Evolutionary conservation across 2,113 vertebrate species (phyloP), one percentile per base, ranked within the genome.

Genomic region (Phalacrocorax pelagicus): DNA sequence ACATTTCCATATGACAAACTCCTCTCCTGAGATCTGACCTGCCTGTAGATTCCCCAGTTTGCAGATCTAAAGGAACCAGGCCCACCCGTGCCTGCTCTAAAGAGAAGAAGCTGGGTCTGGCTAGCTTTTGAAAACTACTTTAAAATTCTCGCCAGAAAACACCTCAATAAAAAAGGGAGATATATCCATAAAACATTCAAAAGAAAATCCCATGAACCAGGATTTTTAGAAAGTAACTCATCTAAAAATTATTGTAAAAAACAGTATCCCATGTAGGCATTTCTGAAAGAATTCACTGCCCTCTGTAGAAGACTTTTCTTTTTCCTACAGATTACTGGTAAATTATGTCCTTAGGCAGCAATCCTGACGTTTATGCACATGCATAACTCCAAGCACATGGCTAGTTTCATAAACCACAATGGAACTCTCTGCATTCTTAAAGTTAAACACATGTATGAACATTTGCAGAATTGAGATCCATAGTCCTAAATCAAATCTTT

Each of bases 1-100:
- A 93, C 95, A 98, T 98, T 98, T 98, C 98, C 98, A 98, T 97
- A 98, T 97, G 98, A 98, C 98, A 97, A 97, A 96, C 97, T 95
- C 94, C 96, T 97, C 98, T 97, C 97, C 97, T 67, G 97, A 97
- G 98, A 97, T 92, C 97, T 97, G 98, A 97, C 97, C 97, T 97
- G 96, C 94, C 94, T 49, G 90, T 96, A 95, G 96, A 97, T 97
- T 97, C 93, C 97, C 97, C 92, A 97, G 95, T 95, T 92, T 96
- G 83, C 92, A 97, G 97, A 97, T 98, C 97, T 98, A 59, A 97
- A 94, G 82, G 92, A 97, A 95, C 89, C 73, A 81, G 87, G 90
- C 91, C 95, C 97, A 95, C 92, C 88, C 59, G 59, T 0, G 82
- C 96, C 94, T 81, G 59, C 85, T 95, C 84, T 94, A 78, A 93